Evolutionary conservation across 2,888 invertebrate species (phyloP).

Genomic region (Drosophila neonasuta): DNA sequence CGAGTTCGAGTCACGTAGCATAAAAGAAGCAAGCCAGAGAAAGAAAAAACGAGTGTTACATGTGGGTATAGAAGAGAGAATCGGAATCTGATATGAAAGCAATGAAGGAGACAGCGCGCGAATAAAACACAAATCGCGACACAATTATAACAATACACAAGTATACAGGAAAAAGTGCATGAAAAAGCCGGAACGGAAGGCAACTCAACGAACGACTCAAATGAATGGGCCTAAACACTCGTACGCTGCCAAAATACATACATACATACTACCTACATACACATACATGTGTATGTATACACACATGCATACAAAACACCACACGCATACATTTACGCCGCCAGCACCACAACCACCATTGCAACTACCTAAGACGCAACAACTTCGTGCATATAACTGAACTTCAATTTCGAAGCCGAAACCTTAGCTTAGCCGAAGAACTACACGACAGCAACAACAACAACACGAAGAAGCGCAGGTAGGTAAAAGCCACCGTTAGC

Average conservation of each 20-base stretch:
- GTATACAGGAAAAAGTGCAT: conserved; percentile 29
- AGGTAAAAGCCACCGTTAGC: conserved; percentile 54
- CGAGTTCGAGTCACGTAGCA: conserved; percentile 52
- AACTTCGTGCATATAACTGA: conserved; percentile 38
- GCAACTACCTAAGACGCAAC: conserved; percentile 23
- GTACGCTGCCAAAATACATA: conserved; percentile 61
- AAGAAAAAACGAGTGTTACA: conserved; percentile 39
- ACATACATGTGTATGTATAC: conserved; percentile 23
- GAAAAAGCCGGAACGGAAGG: conserved; percentile 43
- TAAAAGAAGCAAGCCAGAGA: conserved; percentile 43
- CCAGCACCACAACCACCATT: conserved; percentile 20
- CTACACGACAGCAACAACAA: conserved; percentile 18
- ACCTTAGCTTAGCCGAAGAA: conserved; percentile 32
- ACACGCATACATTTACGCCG: conserved; percentile 47
- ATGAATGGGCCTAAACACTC: conserved; percentile 62
- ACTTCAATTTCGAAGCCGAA: conserved; percentile 45
- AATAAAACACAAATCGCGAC: conserved; percentile 42
- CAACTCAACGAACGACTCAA: conserved; percentile 34
- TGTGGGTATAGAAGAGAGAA: conserved; percentile 48
- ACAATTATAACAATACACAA: conserved; percentile 39
- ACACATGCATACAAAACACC: conserved; percentile 38
- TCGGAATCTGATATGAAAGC: conserved; percentile 42
- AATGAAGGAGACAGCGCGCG: conserved; percentile 35
- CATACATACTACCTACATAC: conserved; percentile 41
- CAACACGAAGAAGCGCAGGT: conserved; percentile 62